Evolutionary conservation across 2,797 vertebrate species (phyloP).

Genomic region (Pachyuromys duprasi): DNA sequence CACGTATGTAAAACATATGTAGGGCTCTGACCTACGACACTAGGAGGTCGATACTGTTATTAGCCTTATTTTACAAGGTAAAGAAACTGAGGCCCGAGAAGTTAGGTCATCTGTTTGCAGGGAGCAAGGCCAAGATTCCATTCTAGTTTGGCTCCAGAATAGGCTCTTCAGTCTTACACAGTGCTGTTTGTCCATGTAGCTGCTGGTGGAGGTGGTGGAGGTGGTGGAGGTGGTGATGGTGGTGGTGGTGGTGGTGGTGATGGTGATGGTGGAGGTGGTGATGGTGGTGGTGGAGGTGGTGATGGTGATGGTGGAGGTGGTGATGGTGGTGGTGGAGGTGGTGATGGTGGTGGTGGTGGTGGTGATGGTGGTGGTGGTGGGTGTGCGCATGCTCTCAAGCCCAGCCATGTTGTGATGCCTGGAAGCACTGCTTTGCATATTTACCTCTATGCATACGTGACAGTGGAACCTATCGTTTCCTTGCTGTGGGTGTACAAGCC

Average conservation of each 20-base stretch:
- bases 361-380: fast-evolving
- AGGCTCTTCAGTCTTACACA: fast-evolving
- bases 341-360: fast-evolving
- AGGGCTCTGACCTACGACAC: neutral
- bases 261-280: fast-evolving
- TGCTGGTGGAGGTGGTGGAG: no score
- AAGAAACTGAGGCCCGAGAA: conserved; percentile 11
- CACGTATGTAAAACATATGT: neutral
- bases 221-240: fast-evolving
- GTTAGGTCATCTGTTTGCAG: fast-evolving
- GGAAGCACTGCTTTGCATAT: fast-evolving
- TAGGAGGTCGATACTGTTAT: neutral
- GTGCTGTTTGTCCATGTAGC: neutral
- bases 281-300: fast-evolving
- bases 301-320: fast-evolving
- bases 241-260: fast-evolving
- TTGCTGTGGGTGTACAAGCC: fast-evolving
- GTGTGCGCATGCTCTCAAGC: neutral
- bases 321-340: fast-evolving
- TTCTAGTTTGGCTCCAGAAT: neutral
- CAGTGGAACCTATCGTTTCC: fast-evolving
- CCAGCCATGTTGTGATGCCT: neutral
- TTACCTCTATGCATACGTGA: no score
- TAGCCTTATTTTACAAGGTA: neutral
- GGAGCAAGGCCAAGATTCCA: neutral